Evolutionary conservation across 2,113 vertebrate genomes (phyloP), one percentile per base, ranked within the genome.

Genomic region (Pelusios castaneus): DNA sequence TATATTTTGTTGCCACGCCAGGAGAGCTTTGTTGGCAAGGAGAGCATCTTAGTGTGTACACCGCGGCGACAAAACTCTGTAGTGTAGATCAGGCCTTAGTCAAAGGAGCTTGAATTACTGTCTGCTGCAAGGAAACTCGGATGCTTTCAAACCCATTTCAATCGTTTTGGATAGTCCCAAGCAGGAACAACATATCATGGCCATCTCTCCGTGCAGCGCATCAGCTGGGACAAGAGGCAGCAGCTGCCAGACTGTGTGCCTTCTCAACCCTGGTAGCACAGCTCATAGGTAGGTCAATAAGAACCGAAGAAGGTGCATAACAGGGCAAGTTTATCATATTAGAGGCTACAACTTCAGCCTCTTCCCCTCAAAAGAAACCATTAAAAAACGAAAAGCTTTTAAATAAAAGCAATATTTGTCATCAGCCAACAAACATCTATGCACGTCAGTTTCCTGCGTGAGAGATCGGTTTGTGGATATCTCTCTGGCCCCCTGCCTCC

Each of bases 381-480:
- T 67, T 81, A 1, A 63, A 63, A 95, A 80, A 67, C 0, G 2
- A 24, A 73, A 47, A 17, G 25, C 43, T 51, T 34, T 52, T 19
- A 34, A 76, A n/a, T 67, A 90, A 78, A 14, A 16, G 60, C 0
- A 80, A 19, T 47, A 27, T 89, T 85, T 89, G 49, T 16, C 82
- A 49, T 70, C 31, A 54, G 78, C 78, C 60, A 54, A 1, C 94
- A 88, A 73, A 45, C 22, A 89, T 75, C 0, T 31, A 38, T 31
- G 82, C 91, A 49, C 77, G 5, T 38, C 80, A 91, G 77, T 91
- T 93, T 92, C 88, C 92, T 80, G 34, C 81, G 67, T 84, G 93
- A 94, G 86, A 49, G 82, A 84, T 79, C 92, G 70, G 81, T 94
- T 93, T 0, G n/a, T 80, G 92, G 94, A 92, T 85, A 4, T 91